phyloP scores from a whole-genome alignment of 2,797 vertebrate genomes.

The Alcedo quadribrachys region DNA sequence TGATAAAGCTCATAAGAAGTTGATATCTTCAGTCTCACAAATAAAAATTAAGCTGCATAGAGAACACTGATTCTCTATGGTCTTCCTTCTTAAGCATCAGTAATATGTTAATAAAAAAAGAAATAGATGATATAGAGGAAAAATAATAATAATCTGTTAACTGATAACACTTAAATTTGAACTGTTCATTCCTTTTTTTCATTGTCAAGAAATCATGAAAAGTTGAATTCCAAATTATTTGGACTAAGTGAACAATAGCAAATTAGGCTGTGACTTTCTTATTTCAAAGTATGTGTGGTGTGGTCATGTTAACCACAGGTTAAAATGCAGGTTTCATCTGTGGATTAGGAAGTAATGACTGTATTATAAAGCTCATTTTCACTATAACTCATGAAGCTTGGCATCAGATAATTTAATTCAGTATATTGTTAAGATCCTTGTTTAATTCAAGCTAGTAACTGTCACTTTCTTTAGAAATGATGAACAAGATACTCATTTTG shows the following conservation, averaged over 20 bases:
- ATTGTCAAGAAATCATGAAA: background rate
- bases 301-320: background rate
- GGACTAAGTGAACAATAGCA: background rate
- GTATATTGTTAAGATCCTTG: background rate
- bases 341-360: background rate
- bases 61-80: background rate
- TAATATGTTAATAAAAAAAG: background rate
- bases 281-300: background rate
- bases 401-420: background rate
- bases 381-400: background rate
- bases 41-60: background rate
- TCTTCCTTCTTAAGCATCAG: background rate
- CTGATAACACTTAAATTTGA: background rate
- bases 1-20: background rate
- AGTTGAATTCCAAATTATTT: background rate
- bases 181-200: background rate
- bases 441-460: background rate
- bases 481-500: background rate
- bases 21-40: background rate
- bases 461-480: background rate
- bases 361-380: background rate
- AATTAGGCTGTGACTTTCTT: background rate
- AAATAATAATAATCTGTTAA: background rate
- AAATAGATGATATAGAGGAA: background rate
- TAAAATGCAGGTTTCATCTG: background rate